Evolutionary conservation across 2,888 invertebrate species (phyloP), one percentile per base, ranked within the genome.

Genomic region (Serripes groenlandicus): DNA sequence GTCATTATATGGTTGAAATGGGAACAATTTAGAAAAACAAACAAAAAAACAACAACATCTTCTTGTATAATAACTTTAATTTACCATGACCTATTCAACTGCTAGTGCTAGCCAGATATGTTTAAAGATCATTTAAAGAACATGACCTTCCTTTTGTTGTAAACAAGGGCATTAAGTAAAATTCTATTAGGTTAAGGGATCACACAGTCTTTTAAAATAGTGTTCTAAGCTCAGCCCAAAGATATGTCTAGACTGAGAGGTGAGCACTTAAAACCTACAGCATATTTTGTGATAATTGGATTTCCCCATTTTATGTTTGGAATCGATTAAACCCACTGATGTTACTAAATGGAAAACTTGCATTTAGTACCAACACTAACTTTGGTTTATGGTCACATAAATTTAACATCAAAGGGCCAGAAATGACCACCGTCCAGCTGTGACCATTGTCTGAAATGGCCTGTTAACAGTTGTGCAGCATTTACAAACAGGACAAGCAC

Each of bases 331-430:
- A 42, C 5, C 66, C 32, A n/a, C 66, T 66, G 66, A 66, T 66
- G 66, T 66, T 66, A 26, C 66, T 66, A 66, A 66, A 66, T 66
- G 66, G 66, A 66, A 66, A 66, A 66, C 66, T 66, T 66, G 42
- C 66, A 66, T 66, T 66, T 66, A 66, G n/a, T 35, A 42, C 35
- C 66, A 15, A 42, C 35, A 66, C 66, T 42, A 66, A 66, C 66
- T 26, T 26, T 35, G 66, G 66, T 66, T 66, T 66, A 66, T 66
- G 37, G 66, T 23, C 66, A 23, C 66, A 35, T 66, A 66, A 66
- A 66, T 66, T 66, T 21, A 66, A 66, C 66, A 42, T 66, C 66
- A 66, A 66, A 66, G 66, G 37, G 28, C 1, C 26, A 42, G 66
- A 66, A 66, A 42, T 66, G 66, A 66, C 66, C 66, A 23, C 3